Evolutionary conservation across 2,888 invertebrate species (phyloP).

Genomic region (Perizoma affinitatum): DNA sequence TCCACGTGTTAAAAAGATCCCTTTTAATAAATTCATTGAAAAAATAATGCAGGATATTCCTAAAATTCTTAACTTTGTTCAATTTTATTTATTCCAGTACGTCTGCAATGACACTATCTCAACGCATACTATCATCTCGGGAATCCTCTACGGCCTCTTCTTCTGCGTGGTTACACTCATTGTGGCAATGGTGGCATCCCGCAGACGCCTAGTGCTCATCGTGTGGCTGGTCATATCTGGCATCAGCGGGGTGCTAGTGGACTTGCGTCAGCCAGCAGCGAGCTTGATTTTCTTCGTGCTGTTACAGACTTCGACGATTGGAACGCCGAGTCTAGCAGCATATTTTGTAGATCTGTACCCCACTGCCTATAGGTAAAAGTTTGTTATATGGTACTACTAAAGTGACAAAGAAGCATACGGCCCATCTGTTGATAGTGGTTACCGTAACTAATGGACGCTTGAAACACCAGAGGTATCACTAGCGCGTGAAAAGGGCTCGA

Average conservation of each 20-base stretch:
- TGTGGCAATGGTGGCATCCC: conserved; percentile 67
- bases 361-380: conserved; percentile 55
- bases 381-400: too few relatives aligned
- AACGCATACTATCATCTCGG: conserved; percentile 81
- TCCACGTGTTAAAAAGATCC: too few relatives aligned
- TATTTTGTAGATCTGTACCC: conserved; percentile 67
- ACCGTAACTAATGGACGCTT: too few relatives aligned
- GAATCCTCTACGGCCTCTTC: conserved; percentile 83
- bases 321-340: conserved; percentile 52
- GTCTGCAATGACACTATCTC: conserved; percentile 78
- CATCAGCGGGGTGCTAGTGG: conserved; percentile 78
- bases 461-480: too few relatives aligned
- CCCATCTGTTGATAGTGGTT: too few relatives aligned
- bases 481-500: too few relatives aligned
- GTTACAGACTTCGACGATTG: conserved; percentile 52
- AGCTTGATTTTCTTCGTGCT: conserved; percentile 57
- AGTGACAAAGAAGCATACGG: too few relatives aligned
- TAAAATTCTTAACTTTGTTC: too few relatives aligned
- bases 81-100: conserved; percentile 39
- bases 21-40: too few relatives aligned
- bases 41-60: too few relatives aligned
- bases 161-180: conserved; percentile 81
- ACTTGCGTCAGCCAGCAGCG: conserved; percentile 56
- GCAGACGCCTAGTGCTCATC: conserved; percentile 76
- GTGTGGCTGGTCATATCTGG: conserved; percentile 72